phyloP scores from a whole-genome alignment of 2,113 vertebrate genomes.

The Cisticola juncidis region DNA sequence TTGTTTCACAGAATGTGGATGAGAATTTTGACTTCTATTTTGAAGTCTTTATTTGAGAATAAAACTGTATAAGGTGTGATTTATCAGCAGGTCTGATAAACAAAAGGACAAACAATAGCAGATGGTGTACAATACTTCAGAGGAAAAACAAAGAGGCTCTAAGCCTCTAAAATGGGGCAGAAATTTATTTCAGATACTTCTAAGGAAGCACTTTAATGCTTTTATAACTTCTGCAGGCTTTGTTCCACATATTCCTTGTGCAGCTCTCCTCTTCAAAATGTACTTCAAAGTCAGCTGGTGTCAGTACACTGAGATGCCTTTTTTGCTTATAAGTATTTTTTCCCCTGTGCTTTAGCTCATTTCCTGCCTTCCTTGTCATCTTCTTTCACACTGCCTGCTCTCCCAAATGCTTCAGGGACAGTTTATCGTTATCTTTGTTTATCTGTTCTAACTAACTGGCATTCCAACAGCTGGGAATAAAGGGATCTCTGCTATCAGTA shows the following conservation, averaged over 20 bases:
- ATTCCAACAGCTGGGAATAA: not conserved
- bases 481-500: not conserved
- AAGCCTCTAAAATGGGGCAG: not conserved
- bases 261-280: not conserved
- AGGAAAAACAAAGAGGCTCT: not conserved
- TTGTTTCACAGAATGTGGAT: not conserved
- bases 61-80: not conserved
- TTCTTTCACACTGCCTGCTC: not conserved
- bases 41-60: not conserved
- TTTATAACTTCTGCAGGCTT: not conserved
- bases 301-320: not conserved
- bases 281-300: not conserved
- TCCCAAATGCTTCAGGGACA: not conserved
- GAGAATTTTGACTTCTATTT: not conserved
- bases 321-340: not conserved
- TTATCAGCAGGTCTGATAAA: not conserved
- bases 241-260: not conserved
- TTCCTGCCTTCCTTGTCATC: not conserved
- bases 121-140: not conserved
- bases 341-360: not conserved
- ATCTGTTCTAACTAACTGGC: not conserved
- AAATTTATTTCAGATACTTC: not conserved
- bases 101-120: not conserved
- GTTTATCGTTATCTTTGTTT: constrained; percentile 20
- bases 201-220: not conserved